phyloP scores from a whole-genome alignment of 2,797 vertebrate genomes.

The Ambastaia sidthimunki region DNA sequence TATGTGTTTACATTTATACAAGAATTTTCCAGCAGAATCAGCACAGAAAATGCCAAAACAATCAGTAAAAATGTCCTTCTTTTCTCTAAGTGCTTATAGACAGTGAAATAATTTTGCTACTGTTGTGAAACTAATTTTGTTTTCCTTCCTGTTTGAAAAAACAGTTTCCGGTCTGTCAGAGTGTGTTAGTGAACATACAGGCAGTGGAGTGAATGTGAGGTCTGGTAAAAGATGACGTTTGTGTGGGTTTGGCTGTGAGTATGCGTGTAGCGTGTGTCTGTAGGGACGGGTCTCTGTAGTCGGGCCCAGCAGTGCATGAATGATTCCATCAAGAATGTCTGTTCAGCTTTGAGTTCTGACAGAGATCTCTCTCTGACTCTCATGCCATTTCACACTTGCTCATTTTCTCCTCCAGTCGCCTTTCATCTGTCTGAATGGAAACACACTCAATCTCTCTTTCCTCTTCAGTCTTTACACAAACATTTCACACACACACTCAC shows the following conservation, averaged over 20 bases:
- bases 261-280: constrained; percentile 23
- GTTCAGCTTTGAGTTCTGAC: constrained; percentile 52
- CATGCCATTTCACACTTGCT: constrained; percentile 17
- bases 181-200: constrained; percentile 26
- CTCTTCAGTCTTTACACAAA: constrained; percentile 9
- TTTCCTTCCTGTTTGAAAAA: not conserved
- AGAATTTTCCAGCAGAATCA: too few relatives aligned
- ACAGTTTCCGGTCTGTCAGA: constrained; percentile 28
- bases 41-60: too few relatives aligned
- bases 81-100: too few relatives aligned
- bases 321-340: constrained; percentile 47
- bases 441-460: constrained; percentile 8
- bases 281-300: constrained; percentile 34
- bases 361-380: constrained; percentile 37
- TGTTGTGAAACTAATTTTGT: too few relatives aligned
- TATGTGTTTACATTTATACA: too few relatives aligned
- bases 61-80: too few relatives aligned
- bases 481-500: not conserved
- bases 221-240: constrained; percentile 15
- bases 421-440: constrained; percentile 16
- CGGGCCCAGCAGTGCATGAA: constrained; percentile 40
- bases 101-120: too few relatives aligned
- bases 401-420: constrained; percentile 12
- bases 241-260: constrained; percentile 28
- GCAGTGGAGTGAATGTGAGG: constrained; percentile 37